Evolutionary conservation across 2,797 vertebrate species (phyloP).

Genomic region (Serranus cabrilla): DNA sequence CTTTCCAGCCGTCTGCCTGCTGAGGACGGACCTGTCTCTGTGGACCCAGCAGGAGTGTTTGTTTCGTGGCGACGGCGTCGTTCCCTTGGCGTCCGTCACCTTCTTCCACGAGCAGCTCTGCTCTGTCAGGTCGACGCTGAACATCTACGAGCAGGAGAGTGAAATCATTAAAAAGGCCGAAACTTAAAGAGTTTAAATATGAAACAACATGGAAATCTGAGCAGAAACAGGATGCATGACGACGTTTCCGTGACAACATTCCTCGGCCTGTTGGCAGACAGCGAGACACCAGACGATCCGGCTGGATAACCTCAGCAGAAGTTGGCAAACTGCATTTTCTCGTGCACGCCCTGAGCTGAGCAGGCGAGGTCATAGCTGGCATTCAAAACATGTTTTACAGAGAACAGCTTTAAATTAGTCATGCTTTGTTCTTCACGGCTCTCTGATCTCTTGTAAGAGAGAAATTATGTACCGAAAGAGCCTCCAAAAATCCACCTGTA

Average conservation of each 20-base stretch:
- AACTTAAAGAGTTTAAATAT: too few relatives aligned
- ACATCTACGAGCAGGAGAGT: conserved; percentile 86
- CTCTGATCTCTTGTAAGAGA: neutral
- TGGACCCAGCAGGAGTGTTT: conserved; percentile 97
- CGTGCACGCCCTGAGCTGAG: too few relatives aligned
- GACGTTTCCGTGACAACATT: too few relatives aligned
- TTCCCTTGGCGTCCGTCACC: conserved; percentile 86
- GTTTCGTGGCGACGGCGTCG: conserved; percentile 92
- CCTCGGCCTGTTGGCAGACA: too few relatives aligned
- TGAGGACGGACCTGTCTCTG: conserved; percentile 79
- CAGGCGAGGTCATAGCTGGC: too few relatives aligned
- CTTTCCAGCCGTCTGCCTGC: neutral
- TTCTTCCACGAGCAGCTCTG: conserved; percentile 88
- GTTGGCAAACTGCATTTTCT: too few relatives aligned
- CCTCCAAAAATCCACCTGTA: neutral
- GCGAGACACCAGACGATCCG: too few relatives aligned
- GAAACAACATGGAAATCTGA: too few relatives aligned
- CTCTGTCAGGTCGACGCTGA: conserved; percentile 89
- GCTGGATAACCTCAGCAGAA: too few relatives aligned
- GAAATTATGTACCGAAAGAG: neutral
- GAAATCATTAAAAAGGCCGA: neutral
- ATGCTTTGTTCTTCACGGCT: neutral
- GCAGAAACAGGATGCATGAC: too few relatives aligned
- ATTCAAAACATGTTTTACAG: neutral
- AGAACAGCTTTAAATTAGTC: neutral